Evolutionary conservation across 2,797 vertebrate species (phyloP).

Genomic region (Danio albolineatus): DNA sequence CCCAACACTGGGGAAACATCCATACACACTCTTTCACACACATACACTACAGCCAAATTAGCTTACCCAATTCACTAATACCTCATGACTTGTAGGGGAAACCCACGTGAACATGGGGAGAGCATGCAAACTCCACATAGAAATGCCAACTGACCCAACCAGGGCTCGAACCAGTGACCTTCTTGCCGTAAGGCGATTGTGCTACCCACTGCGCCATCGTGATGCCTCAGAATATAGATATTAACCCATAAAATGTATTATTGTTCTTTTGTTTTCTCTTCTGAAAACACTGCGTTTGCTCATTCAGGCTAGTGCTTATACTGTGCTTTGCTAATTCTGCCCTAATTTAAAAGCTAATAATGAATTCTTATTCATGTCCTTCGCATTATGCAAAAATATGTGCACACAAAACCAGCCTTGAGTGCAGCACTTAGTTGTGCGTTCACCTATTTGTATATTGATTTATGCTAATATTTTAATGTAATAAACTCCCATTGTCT

Average conservation of each 20-base stretch:
- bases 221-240: neutral
- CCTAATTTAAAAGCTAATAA: neutral
- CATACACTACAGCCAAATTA: no score
- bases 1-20: no score
- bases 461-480: neutral
- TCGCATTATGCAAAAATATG: neutral
- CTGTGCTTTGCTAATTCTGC: neutral
- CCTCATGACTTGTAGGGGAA: no score
- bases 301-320: neutral
- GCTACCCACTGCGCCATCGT: no score
- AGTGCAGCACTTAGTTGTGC: neutral
- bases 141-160: no score
- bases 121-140: no score
- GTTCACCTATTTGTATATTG: neutral
- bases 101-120: no score
- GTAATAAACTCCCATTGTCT: neutral
- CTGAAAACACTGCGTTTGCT: neutral
- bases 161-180: no score
- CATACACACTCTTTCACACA: no score
- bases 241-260: neutral
- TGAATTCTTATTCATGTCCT: neutral
- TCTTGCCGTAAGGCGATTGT: no score
- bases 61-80: no score
- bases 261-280: neutral
- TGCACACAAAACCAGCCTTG: conserved; percentile 6